These are phyloP conservation scores for Caracal caracal DNA, from an alignment of 2,113 vertebrate genomes.

Conservation along the genomic window DNA sequence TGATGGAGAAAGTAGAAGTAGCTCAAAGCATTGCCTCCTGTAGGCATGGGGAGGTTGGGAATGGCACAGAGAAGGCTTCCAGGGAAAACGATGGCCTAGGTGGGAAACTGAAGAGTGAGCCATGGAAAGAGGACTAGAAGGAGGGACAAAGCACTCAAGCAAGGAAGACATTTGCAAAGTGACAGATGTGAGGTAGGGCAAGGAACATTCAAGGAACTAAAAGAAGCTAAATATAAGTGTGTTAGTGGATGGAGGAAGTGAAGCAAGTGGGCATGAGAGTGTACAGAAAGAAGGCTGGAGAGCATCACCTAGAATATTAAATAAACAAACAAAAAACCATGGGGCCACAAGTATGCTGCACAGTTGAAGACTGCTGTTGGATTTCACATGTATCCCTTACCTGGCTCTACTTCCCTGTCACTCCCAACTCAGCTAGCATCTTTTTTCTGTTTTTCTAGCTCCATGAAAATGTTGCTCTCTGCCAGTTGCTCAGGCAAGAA, in stretches of 20 bases:
- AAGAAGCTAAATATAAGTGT: background rate
- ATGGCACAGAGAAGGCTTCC: background rate
- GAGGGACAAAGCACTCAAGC: background rate
- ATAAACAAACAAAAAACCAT: background rate
- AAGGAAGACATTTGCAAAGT: background rate
- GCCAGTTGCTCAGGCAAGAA: background rate
- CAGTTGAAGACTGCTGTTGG: background rate
- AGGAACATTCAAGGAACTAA: background rate
- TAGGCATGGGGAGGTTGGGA: no score
- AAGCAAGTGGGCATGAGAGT: background rate
- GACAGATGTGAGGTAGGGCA: background rate
- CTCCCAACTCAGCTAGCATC: background rate
- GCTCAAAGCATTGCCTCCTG: background rate
- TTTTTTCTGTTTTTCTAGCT: background rate
- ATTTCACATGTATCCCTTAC: background rate
- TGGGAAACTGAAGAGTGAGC: background rate
- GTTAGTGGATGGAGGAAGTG: background rate
- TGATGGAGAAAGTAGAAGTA: background rate
- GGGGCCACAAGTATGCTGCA: background rate
- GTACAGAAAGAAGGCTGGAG: background rate
- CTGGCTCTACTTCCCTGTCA: background rate
- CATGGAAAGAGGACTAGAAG: background rate
- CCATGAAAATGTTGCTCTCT: background rate
- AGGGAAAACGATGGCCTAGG: background rate
- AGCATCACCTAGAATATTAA: background rate